Conservation (phyloP, 2,888 invertebrate genomes). For the Sabellastarte sp. region DNA sequence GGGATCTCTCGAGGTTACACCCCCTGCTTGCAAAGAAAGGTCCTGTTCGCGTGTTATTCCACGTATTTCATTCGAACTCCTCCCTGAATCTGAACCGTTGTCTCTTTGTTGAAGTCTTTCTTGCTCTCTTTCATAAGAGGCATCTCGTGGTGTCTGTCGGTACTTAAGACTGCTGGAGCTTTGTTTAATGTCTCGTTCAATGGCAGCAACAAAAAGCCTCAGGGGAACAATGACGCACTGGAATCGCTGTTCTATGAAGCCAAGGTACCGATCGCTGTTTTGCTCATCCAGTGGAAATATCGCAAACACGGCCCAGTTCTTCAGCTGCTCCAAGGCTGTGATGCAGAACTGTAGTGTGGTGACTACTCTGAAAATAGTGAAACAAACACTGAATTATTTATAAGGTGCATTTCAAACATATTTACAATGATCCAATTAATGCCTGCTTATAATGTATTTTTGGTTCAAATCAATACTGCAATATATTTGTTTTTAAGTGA, state of each 20-base stretch:
- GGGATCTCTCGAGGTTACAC: background rate
- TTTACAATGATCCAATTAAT: no score
- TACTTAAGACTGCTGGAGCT: background rate
- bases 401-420: no score
- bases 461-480: no score
- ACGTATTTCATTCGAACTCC: background rate
- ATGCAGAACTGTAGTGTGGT: slow-evolving; percentile 19
- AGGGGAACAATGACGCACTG: slow-evolving; percentile 17
- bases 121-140: background rate
- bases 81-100: background rate
- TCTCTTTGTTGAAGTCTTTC: no score
- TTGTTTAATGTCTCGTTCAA: background rate
- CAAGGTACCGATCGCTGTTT: slow-evolving; percentile 16
- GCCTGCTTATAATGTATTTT: no score
- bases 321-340: slow-evolving; percentile 19
- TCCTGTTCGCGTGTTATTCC: background rate
- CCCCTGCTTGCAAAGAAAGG: background rate
- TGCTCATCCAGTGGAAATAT: slow-evolving; percentile 22
- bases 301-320: slow-evolving; percentile 24
- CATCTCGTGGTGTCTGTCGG: background rate
- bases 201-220: slow-evolving; percentile 2
- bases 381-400: no score
- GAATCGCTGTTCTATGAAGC: slow-evolving; percentile 20
- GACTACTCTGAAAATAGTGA: slow-evolving; percentile 2
- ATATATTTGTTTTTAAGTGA: no score